Conservation (phyloP, 2,113 vertebrate species). For the Hydropotes inermis region DNA sequence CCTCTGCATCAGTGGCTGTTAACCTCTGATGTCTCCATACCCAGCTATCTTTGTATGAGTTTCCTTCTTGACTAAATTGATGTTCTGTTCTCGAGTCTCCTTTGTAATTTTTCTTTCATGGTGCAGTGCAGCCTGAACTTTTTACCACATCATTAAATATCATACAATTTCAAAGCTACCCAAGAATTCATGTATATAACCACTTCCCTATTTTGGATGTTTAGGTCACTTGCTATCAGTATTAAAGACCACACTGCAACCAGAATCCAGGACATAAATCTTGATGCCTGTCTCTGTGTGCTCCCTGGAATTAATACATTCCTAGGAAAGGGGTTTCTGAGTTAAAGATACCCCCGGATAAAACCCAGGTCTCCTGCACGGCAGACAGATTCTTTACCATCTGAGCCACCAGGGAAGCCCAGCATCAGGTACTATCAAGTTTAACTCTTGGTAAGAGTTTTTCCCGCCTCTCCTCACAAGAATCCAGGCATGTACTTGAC, state of each 20-base stretch:
- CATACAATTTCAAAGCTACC: not conserved
- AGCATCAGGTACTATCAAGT: fast-evolving
- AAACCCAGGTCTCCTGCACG: not conserved
- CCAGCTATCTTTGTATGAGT: fast-evolving
- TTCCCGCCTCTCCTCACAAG: fast-evolving
- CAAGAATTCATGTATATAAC: not conserved
- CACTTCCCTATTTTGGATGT: fast-evolving
- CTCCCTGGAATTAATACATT: too few relatives aligned
- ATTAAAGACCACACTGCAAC: not conserved
- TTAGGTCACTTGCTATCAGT: not conserved
- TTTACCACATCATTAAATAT: not conserved
- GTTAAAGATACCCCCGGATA: not conserved
- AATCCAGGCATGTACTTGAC: fast-evolving
- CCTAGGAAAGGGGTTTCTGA: not conserved
- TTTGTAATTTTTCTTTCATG: not conserved
- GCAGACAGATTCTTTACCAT: not conserved
- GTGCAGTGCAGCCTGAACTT: not conserved
- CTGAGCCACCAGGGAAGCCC: not conserved
- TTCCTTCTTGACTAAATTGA: too few relatives aligned
- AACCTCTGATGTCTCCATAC: fast-evolving
- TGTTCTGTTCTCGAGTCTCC: fast-evolving
- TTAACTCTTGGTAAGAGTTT: not conserved
- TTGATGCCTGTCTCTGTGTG: too few relatives aligned
- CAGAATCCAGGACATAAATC: not conserved
- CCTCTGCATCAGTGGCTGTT: too few relatives aligned